Base-by-base conservation (phyloP, 2,888 invertebrate species). In the Phyllotreta cruciferae region DNA sequence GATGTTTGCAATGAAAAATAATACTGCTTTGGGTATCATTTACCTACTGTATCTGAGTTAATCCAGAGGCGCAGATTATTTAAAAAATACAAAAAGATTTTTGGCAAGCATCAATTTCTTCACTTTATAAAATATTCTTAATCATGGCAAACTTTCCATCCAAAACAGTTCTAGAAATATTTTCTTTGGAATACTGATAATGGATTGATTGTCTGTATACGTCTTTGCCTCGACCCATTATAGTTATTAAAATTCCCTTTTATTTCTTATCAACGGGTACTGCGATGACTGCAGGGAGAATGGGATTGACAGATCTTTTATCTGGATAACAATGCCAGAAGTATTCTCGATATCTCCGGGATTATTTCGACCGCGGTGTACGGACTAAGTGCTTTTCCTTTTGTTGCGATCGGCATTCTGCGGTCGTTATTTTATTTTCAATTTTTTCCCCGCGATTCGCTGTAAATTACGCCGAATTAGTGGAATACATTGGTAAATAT, bases 241-340 rank as follows among this genome's bases (percentile, higher is more conserved):
- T 71, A 71, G 71, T 73, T 73, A 73, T 73, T 73, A 71, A 71
- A 71, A 73, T 70, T 71, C 66, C 64, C 71, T 69, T 70, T 70
- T 67, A 65, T 67, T 65, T 64, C 62, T 60, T 60, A 63, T 63
- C 63, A 66, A 66, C 63, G 56, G 38, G 52, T 52, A 10, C 52
- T 52, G 37, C 13, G 9, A 52, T 47, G 56, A 50, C 38, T 54
- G 53, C 42, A 42, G 62, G 50, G 54, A 44, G 56, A 60, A 55
- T 63, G 56, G 64, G 56, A 64, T 66, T 56, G 63, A 60, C 63
- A 60, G 60, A 56, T 66, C 61, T 60, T 56, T 64, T 61, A 56
- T 56, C 56, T 44, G 42, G 50, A 56, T 50, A 50, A 57, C 57
- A 58, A 47, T 61, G 55, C 37, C 41, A 50, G 53, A 53, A 53